Evolutionary conservation across 1,140 invertebrate species (phyloP), one percentile per base, ranked within the genome.

Genomic region (Ips typographus): DNA sequence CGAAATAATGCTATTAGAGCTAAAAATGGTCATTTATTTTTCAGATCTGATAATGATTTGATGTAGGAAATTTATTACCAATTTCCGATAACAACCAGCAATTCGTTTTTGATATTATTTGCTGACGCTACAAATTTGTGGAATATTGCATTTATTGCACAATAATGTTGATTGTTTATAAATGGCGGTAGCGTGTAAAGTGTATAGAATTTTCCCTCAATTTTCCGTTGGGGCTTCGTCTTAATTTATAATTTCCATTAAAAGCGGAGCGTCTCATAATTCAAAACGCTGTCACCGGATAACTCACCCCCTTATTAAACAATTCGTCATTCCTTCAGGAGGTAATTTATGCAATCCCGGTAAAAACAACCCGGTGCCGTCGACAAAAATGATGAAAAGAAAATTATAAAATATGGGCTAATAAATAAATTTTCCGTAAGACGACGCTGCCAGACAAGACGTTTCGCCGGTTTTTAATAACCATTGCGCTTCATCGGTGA

Each of bases 401-500:
- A 64, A 64, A 64, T 64, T 39, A 49, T 64, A 49, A 64, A 64
- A 64, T 64, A 64, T 64, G 39, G 61, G 47, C 8, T 64, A 64
- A 64, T 64, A 64, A 64, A 64, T 64, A 64, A 64, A 64, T 64
- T 64, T 64, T 6, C 36, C 61, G 61, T 52, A 64, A 64, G 61
- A 42, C 38, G 61, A 64, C 61, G 49, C 47, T 53, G 52, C n/a
- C 2, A 7, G 59, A 61, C 41, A 61, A 61, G 59, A 44, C 8
- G 59, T 22, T 22, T 22, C 22, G 22, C 4, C 37, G 41, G 4
- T 61, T 61, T 61, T 61, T 61, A 61, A 44, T 61, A 61, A 61
- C 36, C n/a, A 61, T 61, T 22, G 4, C 3, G 39, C 40, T 36
- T 58, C 56, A 58, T 58, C 39, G 56, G 6, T 58, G 56, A 58